phyloP scores from a whole-genome alignment of 2,113 vertebrate species.

The Tiliqua scincoides region DNA sequence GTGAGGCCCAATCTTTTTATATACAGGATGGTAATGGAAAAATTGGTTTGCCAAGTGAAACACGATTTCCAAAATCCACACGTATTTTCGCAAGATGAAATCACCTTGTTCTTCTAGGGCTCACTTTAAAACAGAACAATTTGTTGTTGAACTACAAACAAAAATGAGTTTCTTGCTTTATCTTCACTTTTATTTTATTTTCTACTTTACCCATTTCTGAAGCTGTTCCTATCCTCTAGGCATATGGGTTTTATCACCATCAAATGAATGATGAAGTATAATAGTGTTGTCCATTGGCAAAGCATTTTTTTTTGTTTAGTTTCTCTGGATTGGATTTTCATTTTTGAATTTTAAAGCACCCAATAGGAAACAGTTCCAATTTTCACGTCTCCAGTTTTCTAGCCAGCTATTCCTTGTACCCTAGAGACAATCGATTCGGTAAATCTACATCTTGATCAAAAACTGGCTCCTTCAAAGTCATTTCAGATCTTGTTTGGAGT shows the following conservation, averaged over 20 bases:
- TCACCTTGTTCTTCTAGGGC: constrained; percentile 12
- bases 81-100: constrained; percentile 36
- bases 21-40: background rate
- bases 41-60: constrained; percentile 4
- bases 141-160: constrained; percentile 24
- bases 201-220: constrained; percentile 17
- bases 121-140: constrained; percentile 38
- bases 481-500: constrained; percentile 39
- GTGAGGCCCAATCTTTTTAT: background rate
- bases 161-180: constrained; percentile 29
- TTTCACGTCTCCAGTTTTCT: background rate
- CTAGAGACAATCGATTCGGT: constrained; percentile 39
- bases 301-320: constrained; percentile 5
- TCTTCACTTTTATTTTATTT: constrained; percentile 51
- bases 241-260: constrained; percentile 32
- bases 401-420: constrained; percentile 17
- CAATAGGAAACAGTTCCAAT: constrained; percentile 1
- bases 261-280: constrained; percentile 42
- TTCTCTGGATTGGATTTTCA: background rate
- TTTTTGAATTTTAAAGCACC: constrained; percentile 43
- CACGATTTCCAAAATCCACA: constrained; percentile 14
- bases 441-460: constrained; percentile 42
- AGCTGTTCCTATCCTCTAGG: constrained; percentile 24
- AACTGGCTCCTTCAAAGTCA: constrained; percentile 13
- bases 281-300: constrained; percentile 12